Evolutionary conservation across 2,888 invertebrate genomes (phyloP).

Genomic region (Papilio elwesi): DNA sequence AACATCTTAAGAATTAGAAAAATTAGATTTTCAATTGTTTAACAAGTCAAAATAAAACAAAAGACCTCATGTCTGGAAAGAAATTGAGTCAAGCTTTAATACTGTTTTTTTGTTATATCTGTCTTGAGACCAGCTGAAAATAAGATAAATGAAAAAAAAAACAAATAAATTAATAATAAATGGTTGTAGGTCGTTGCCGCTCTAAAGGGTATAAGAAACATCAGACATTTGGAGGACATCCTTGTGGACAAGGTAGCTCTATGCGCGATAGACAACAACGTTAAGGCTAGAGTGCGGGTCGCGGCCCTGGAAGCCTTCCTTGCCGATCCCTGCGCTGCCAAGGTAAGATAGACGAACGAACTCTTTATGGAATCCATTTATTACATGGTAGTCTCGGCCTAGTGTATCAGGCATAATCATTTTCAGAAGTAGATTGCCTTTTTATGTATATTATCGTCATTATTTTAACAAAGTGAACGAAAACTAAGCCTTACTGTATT

Average conservation of each 20-base stretch:
- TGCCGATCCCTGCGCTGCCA: constrained; percentile 86
- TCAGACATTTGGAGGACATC: constrained; percentile 86
- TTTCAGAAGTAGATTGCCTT: too few species aligned
- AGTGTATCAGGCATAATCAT: too few species aligned
- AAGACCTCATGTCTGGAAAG: too few species aligned
- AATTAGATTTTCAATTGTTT: too few species aligned
- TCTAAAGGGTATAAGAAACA: constrained; percentile 92
- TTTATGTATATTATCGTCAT: too few species aligned
- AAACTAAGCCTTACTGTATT: too few species aligned
- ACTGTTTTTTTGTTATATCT: too few species aligned
- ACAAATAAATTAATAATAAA: constrained; percentile 15
- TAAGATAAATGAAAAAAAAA: background rate
- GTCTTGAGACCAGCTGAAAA: too few species aligned
- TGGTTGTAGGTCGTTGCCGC: constrained; percentile 84
- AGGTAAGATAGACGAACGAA: constrained; percentile 60
- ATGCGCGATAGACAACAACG: constrained; percentile 85
- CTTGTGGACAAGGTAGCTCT: constrained; percentile 85
- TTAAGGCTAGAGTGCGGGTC: constrained; percentile 88
- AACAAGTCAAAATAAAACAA: too few species aligned
- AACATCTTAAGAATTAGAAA: too few species aligned
- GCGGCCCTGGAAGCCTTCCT: constrained; percentile 91
- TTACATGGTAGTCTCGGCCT: background rate
- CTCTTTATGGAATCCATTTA: background rate
- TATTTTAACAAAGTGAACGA: too few species aligned
- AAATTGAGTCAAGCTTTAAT: too few species aligned